Evolutionary conservation across 2,888 invertebrate genomes (phyloP), one percentile per base, ranked within the genome.

Genomic region (Erpobdella octoculata): DNA sequence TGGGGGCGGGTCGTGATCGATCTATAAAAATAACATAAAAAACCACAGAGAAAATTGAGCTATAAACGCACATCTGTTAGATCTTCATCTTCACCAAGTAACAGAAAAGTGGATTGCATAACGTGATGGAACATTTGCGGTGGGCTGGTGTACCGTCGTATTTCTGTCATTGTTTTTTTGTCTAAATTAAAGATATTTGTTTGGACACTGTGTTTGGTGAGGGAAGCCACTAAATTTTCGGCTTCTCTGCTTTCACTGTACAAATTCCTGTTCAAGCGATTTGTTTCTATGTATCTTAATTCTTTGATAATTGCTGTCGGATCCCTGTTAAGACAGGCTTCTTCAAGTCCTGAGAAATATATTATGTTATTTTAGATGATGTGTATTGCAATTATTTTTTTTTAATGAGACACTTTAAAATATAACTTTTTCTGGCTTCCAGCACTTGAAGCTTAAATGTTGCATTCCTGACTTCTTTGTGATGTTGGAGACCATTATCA

Each of bases 121-220:
- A 79, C 78, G 58, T 78, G 76, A 71, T 79, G 79, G 8, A 80
- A 78, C 53, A 78, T 77, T 21, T 71, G 67, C 1, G 79, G 79
- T 6, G 81, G 81, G 21, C 77, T 75, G 38, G 78, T 76, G 71
- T 80, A 81, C 59, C 79, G 77, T 38, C 79, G 74, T 28, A 81
- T 76, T 75, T 81, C 81, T 0, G 79, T 79, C 68, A 80, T 78
- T 1, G 79, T 78, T 15, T 76, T 71, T 74, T 79, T 79, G 70
- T 80, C 79, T 78, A 81, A 77, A 70, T 76, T 70, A 0, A 78
- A 73, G 38, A 80, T 78, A 15, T 36, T 36, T 33, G 21, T 21
- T 21, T 69, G 68, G 0, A 76, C 76, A 67, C 77, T 77, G 0
- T 74, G 71, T 61, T 73, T 76, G 69, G 77, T 72, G 33, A 78